A percentile compares a stretch with the other conserved stretches of the same genome.
phyloP scores from a whole-genome alignment of 2,888 invertebrate species.

The Tribolium freemani region DNA sequence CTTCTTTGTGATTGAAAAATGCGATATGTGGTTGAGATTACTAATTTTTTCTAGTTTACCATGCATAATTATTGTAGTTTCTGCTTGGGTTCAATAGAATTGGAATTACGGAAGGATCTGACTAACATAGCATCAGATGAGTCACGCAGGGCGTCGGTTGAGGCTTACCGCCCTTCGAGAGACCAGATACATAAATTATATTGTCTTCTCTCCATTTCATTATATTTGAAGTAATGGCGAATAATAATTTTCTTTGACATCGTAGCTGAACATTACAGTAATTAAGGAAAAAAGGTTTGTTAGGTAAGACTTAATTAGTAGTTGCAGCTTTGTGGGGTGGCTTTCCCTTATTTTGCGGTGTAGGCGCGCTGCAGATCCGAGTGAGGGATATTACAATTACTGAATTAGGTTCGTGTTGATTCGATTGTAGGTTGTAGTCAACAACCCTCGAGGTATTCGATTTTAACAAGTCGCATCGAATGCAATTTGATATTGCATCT shows the following conservation, averaged over 20 bases:
- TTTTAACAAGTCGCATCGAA: constrained; percentile 12
- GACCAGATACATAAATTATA: constrained; percentile 22
- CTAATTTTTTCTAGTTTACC: too few relatives aligned
- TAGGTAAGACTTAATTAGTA: constrained; percentile 33
- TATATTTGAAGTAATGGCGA: constrained; percentile 12
- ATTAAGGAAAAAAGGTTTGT: constrained; percentile 34
- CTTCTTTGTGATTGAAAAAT: too few relatives aligned
- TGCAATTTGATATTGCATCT: constrained; percentile 16
- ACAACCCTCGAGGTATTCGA: constrained; percentile 37
- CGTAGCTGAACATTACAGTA: constrained; percentile 19
- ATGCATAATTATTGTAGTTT: too few relatives aligned
- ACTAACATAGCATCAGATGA: constrained; percentile 12
- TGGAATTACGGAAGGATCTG: background rate
- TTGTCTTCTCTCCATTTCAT: constrained; percentile 18
- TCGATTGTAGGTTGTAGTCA: constrained; percentile 43
- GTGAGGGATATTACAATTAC: constrained; percentile 45
- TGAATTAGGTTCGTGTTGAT: constrained; percentile 46
- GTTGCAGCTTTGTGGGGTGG: constrained; percentile 30
- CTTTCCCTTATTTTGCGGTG: constrained; percentile 29
- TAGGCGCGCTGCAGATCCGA: constrained; percentile 25
- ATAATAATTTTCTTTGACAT: constrained; percentile 21
- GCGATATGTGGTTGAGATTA: too few relatives aligned
- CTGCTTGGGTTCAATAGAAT: background rate
- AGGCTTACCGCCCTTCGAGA: constrained; percentile 23
- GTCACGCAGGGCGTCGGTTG: constrained; percentile 22